Evolutionary conservation across 2,888 invertebrate species (phyloP).

Genomic region (Smittia sp.): DNA sequence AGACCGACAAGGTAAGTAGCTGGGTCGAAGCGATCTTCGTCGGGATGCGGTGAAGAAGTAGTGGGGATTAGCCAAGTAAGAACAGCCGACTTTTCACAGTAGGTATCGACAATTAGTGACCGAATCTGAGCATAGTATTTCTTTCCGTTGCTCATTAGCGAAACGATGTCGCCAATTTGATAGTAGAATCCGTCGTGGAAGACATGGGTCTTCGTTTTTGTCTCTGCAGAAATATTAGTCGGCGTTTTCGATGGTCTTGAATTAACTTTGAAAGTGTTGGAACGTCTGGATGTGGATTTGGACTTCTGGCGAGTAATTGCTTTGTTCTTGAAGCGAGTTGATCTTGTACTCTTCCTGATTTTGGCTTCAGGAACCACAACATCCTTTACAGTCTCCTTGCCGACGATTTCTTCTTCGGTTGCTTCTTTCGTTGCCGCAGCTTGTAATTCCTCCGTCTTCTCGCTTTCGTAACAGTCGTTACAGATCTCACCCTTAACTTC

Average conservation of each 20-base stretch:
- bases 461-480: conserved; percentile 66
- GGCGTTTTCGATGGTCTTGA: conserved; percentile 74
- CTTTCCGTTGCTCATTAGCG: conserved; percentile 67
- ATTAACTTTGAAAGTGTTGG: conserved; percentile 68
- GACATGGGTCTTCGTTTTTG: conserved; percentile 41
- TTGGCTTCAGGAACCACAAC: conserved; percentile 42
- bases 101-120: conserved; percentile 86
- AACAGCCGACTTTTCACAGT: conserved; percentile 89
- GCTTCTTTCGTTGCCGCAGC: conserved; percentile 44
- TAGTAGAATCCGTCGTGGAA: conserved; percentile 67
- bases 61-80: conserved; percentile 91
- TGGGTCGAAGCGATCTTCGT: conserved; percentile 77
- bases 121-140: conserved; percentile 88
- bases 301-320: conserved; percentile 32
- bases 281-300: conserved; percentile 51
- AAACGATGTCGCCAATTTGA: conserved; percentile 89
- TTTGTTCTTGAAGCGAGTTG: conserved; percentile 44
- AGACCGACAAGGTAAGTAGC: conserved; percentile 88
- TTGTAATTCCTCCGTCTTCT: conserved; percentile 55
- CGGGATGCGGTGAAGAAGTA: conserved; percentile 71
- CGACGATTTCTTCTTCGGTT: conserved; percentile 48
- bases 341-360: conserved; percentile 46
- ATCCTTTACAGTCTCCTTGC: conserved; percentile 43
- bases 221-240: conserved; percentile 76
- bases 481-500: conserved; percentile 80